phyloP scores from a whole-genome alignment of 2,113 vertebrate genomes.

The Nycticryphes semicollaris region DNA sequence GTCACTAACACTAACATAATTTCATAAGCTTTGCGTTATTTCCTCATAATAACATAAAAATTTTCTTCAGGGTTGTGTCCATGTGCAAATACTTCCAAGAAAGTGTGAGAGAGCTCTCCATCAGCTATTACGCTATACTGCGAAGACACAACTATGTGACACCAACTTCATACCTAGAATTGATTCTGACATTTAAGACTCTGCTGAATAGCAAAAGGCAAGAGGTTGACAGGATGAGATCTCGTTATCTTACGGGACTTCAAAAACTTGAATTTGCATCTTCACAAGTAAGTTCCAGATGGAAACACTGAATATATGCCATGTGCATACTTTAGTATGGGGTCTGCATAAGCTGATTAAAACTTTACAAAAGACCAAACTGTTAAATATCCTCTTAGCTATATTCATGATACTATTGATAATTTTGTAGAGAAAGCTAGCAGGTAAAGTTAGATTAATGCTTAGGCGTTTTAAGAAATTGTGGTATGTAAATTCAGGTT shows the following conservation, averaged over 20 bases:
- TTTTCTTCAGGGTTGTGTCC: constrained; percentile 82
- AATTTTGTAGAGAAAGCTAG: neutral
- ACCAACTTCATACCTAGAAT: constrained; percentile 90
- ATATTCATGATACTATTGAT: neutral
- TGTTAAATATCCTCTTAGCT: neutral
- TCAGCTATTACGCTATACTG: constrained; percentile 78
- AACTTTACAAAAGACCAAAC: neutral
- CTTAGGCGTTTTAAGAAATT: neutral
- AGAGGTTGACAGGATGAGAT: constrained; percentile 83
- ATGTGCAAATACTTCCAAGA: constrained; percentile 94
- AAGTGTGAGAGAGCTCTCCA: constrained; percentile 79
- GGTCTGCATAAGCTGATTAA: neutral
- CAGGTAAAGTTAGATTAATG: neutral
- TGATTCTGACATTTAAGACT: constrained; percentile 91
- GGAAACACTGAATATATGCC: neutral
- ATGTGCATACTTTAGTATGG: neutral
- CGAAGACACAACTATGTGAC: constrained; percentile 92
- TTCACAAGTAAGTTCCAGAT: constrained; percentile 79
- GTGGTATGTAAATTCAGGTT: neutral
- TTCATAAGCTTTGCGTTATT: neutral
- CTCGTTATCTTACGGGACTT: constrained; percentile 86
- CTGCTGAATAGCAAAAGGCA: constrained; percentile 84
- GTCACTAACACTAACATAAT: neutral
- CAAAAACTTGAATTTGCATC: constrained; percentile 90
- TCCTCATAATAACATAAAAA: neutral